Conservation (phyloP, 2,888 invertebrate species). For the Phaedon cochleariae region DNA sequence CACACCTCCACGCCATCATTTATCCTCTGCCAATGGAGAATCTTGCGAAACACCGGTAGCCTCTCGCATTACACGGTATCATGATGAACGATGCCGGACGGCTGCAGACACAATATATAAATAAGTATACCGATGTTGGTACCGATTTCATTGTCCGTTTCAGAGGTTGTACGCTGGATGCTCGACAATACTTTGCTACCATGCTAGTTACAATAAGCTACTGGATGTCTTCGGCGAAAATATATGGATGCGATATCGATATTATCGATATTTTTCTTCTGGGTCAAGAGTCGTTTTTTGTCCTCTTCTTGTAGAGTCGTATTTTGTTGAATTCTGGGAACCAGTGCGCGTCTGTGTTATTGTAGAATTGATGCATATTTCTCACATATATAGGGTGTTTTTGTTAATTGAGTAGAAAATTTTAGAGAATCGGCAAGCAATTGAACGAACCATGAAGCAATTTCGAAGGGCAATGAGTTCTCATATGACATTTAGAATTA, state of each 20-base stretch:
- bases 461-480: no score
- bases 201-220: not conserved
- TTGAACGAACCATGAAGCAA: no score
- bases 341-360: no score
- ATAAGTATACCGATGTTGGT: constrained; percentile 1
- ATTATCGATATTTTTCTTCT: not conserved
- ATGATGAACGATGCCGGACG: not conserved
- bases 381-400: no score
- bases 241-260: not conserved
- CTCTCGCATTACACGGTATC: not conserved
- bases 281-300: not conserved
- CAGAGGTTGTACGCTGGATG: not conserved
- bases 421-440: no score
- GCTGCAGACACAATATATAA: not conserved
- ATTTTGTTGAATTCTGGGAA: no score
- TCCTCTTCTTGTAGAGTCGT: not conserved
- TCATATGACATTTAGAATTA: no score
- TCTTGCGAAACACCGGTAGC: not conserved
- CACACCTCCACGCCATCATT: not conserved
- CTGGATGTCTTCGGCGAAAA: not conserved
- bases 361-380: no score
- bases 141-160: not conserved
- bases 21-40: not conserved
- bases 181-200: not conserved
- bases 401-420: no score